Evolutionary conservation across 2,797 vertebrate genomes (phyloP).

Genomic region (Lagocephalus sceleratus): DNA sequence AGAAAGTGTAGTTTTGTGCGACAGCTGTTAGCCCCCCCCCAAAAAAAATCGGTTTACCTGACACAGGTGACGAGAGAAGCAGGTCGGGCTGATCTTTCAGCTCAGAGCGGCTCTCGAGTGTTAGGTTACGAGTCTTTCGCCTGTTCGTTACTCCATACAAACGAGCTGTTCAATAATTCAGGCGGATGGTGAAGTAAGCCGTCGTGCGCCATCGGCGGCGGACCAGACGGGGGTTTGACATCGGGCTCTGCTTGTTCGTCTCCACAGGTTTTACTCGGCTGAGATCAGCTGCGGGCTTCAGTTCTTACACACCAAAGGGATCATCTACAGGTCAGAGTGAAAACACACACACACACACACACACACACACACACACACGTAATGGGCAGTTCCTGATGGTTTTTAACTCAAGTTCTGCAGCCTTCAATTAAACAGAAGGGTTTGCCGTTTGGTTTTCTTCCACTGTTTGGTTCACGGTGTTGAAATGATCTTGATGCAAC

Average conservation of each 20-base stretch:
- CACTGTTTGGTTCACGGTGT: not conserved
- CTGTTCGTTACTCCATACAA: constrained; percentile 62
- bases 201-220: constrained; percentile 29
- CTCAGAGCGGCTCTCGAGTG: constrained; percentile 46
- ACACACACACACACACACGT: constrained; percentile 6
- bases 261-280: constrained; percentile 90
- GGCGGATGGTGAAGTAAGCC: constrained; percentile 35
- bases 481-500: constrained; percentile 22
- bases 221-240: not conserved
- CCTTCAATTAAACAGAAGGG: not conserved
- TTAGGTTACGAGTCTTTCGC: constrained; percentile 65
- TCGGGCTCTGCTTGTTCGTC: constrained; percentile 24
- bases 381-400: not conserved
- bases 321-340: constrained; percentile 92
- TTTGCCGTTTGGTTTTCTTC: not conserved
- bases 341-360: constrained; percentile 4
- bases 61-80: constrained; percentile 51
- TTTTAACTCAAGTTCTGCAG: not conserved
- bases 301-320: constrained; percentile 93
- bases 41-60: constrained; percentile 30
- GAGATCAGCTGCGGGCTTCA: constrained; percentile 95
- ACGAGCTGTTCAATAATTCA: constrained; percentile 72
- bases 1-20: constrained; percentile 3
- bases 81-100: constrained; percentile 54
- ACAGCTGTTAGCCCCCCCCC: constrained; percentile 18